Percentiles rank a stretch among this genome's conserved stretches.
Conservation (phyloP, 2,888 invertebrate genomes). For the Buathra laborator region DNA sequence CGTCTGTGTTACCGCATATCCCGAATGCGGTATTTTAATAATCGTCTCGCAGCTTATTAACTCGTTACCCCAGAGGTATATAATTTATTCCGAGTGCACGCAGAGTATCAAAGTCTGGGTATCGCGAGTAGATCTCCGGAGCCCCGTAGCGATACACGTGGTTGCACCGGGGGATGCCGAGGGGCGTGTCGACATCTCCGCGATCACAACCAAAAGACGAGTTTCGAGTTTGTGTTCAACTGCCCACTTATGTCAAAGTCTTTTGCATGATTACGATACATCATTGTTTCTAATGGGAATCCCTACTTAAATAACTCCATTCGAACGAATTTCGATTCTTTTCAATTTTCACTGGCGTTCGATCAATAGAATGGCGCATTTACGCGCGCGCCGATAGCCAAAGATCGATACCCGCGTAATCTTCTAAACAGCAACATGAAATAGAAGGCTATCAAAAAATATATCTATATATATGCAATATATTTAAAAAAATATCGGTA, state of each 20-base stretch:
- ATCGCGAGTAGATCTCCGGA: not conserved
- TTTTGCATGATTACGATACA: not conserved
- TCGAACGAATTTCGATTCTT: not conserved
- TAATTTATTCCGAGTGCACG: constrained; percentile 1
- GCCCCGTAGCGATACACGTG: constrained; percentile 3
- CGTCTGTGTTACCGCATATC: not conserved
- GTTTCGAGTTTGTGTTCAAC: not conserved
- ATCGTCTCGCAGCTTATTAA: not conserved
- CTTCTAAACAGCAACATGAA: too few species aligned
- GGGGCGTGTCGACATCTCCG: not conserved
- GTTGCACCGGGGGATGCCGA: not conserved
- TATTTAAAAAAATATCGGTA: too few species aligned
- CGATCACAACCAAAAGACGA: not conserved
- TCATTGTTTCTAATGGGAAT: not conserved
- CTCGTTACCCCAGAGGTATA: not conserved
- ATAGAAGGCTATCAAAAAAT: too few species aligned
- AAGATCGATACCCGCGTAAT: too few species aligned
- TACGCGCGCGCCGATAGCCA: too few species aligned
- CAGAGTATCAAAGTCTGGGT: not conserved
- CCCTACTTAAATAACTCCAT: not conserved
- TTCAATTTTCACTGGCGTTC: not conserved
- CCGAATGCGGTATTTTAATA: not conserved
- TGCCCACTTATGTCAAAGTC: constrained; percentile 1
- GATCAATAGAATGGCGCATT: not conserved
- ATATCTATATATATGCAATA: too few species aligned